These are phyloP conservation scores for Gulo gulo DNA, from an alignment of 2,113 vertebrate species.

Conservation along the genomic window DNA sequence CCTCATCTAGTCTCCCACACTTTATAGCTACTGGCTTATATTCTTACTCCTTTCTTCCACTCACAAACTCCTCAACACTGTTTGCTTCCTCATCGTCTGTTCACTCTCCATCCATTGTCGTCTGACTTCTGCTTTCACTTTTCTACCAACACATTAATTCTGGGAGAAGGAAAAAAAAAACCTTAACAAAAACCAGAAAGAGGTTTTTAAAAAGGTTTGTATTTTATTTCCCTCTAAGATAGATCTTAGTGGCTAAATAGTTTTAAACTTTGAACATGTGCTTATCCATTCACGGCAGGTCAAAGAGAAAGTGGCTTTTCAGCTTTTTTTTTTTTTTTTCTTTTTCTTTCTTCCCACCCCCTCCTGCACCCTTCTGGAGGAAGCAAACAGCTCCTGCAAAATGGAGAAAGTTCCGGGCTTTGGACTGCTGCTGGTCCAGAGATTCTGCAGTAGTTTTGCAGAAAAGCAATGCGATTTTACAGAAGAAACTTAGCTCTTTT, in stretches of 20 bases:
- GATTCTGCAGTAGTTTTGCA: neutral
- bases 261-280: neutral
- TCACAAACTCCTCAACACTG: neutral
- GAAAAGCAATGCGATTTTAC: neutral
- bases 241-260: neutral
- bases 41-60: neutral
- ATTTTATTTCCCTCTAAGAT: neutral
- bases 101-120: neutral
- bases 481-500: neutral
- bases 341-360: too few relatives aligned
- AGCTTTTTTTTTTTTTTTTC: neutral
- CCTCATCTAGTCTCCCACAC: too few relatives aligned
- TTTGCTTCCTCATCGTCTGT: neutral
- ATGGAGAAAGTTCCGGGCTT: neutral
- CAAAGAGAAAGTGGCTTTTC: neutral
- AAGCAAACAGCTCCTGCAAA: neutral
- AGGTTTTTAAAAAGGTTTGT: neutral
- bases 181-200: neutral
- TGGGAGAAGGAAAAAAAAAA: neutral
- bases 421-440: neutral
- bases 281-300: neutral
- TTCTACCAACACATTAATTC: neutral
- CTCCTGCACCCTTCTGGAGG: neutral
- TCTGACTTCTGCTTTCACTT: neutral
- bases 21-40: neutral